Percentiles rank a stretch among this genome's conserved stretches.
phyloP scores from a whole-genome alignment of 2,888 invertebrate species.

The Desoria tigrina region DNA sequence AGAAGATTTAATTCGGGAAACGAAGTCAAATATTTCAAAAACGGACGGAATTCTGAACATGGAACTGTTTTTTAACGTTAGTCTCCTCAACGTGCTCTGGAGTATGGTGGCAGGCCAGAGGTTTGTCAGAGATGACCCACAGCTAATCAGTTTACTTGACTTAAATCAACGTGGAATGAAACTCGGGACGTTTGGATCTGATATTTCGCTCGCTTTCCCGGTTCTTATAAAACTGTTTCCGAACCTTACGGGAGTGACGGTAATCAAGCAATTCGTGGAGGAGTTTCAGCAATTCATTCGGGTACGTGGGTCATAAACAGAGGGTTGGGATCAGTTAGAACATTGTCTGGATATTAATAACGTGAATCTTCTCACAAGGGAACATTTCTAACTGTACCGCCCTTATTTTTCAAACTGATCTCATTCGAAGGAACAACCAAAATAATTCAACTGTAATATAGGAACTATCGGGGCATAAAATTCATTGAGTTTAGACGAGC shows the following conservation, averaged over 20 bases:
- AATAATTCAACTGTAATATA: too few relatives aligned
- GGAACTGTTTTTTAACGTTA: slow-evolving; percentile 24
- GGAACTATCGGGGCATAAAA: too few relatives aligned
- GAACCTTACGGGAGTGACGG: not conserved
- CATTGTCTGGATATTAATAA: too few relatives aligned
- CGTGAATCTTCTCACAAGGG: too few relatives aligned
- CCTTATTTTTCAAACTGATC: too few relatives aligned
- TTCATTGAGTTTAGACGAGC: too few relatives aligned
- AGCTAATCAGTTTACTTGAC: slow-evolving; percentile 15
- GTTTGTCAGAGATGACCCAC: slow-evolving; percentile 22
- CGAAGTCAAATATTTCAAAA: not conserved
- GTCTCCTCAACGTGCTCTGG: slow-evolving; percentile 35
- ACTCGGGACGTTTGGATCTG: slow-evolving; percentile 10
- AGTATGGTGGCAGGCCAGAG: slow-evolving; percentile 30
- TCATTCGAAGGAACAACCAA: too few relatives aligned
- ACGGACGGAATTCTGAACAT: not conserved
- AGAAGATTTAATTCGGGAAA: slow-evolving; percentile 21
- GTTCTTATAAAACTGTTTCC: slow-evolving; percentile 17
- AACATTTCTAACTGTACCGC: too few relatives aligned
- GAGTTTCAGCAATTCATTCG: slow-evolving; percentile 15
- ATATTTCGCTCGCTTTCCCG: slow-evolving; percentile 16
- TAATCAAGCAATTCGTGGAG: not conserved
- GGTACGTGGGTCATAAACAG: too few relatives aligned
- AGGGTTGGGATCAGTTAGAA: too few relatives aligned
- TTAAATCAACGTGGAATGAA: slow-evolving; percentile 22